Evolutionary conservation across 2,888 invertebrate species (phyloP).

Genomic region (Drosophila mimica): DNA sequence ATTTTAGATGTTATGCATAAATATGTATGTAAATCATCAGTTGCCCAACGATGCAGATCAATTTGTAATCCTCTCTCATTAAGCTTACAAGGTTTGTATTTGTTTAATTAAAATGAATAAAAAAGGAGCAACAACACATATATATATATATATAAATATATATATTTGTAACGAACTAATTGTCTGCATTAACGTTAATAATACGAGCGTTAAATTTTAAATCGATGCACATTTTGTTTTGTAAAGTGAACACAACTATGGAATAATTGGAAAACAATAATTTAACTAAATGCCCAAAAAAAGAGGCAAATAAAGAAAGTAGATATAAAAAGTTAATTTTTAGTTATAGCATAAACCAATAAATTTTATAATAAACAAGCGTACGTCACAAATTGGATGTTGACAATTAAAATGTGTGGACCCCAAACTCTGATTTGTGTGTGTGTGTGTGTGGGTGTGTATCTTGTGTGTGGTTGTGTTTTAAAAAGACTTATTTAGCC

Average conservation of each 20-base stretch:
- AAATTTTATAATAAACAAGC: conserved; percentile 26
- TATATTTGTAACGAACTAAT: conserved; percentile 26
- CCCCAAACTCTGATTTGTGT: conserved; percentile 26
- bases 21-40: conserved; percentile 33
- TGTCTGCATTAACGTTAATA: conserved; percentile 60
- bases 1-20: conserved; percentile 42
- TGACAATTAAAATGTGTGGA: conserved; percentile 41
- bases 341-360: conserved; percentile 15
- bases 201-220: conserved; percentile 49
- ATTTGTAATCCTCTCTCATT: conserved; percentile 16
- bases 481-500: conserved; percentile 42
- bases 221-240: conserved; percentile 14
- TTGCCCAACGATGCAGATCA: conserved; percentile 16
- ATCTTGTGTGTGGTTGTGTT: conserved; percentile 11
- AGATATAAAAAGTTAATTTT: not conserved
- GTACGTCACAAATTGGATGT: conserved; percentile 2
- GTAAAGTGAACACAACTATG: conserved; percentile 1
- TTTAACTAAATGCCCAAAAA: conserved; percentile 30
- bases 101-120: conserved; percentile 25
- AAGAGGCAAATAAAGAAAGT: conserved; percentile 2
- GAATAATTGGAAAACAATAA: conserved; percentile 26
- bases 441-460: conserved; percentile 19
- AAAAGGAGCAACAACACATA: conserved; percentile 21
- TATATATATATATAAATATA: not conserved
- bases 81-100: conserved; percentile 9